Evolutionary conservation across 2,888 invertebrate genomes (phyloP), one percentile per base, ranked within the genome.

Genomic region (Sinohyriopsis cumingii): DNA sequence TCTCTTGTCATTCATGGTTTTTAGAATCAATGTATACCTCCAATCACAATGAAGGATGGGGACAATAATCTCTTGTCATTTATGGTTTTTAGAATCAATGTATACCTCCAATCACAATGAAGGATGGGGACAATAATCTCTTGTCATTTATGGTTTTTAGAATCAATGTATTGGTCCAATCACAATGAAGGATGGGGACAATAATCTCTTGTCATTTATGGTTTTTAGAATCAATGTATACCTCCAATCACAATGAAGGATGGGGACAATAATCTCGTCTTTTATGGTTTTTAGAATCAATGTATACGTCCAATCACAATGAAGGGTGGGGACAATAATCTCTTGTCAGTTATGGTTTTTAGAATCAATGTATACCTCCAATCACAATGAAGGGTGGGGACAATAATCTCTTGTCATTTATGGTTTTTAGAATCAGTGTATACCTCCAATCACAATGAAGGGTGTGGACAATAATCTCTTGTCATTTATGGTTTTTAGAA

Each of bases 341-440:
- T n/a, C n/a, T n/a, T 45, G 5, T 55, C 28, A 24, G 59, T 62
- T 63, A 60, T 64, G 22, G 65, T 62, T 65, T 70, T 22, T 64
- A 87, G 86, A 82, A 83, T 63, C 61, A 72, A 18, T 72, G 79
- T 24, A 71, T 86, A 15, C 80, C 82, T 7, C 84, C 80, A 7
- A 75, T 85, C 4, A 80, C 80, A 19, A 78, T 80, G 63, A 81
- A 84, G 55, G 80, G 79, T 22, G 77, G 84, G 5, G 59, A 60
- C n/a, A n/a, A n/a, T n/a, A n/a, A n/a, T n/a, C n/a, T n/a, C n/a
- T n/a, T 45, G 5, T 55, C 28, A 24, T 61, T 62, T 63, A 60
- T 64, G 22, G 65, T 62, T 65, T 70, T 22, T 64, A 87, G 86
- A 82, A 83, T 63, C 61, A 72, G 15, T 72, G 79, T 24, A 71